phyloP scores from a whole-genome alignment of 2,113 vertebrate genomes.

The Murina feae region DNA sequence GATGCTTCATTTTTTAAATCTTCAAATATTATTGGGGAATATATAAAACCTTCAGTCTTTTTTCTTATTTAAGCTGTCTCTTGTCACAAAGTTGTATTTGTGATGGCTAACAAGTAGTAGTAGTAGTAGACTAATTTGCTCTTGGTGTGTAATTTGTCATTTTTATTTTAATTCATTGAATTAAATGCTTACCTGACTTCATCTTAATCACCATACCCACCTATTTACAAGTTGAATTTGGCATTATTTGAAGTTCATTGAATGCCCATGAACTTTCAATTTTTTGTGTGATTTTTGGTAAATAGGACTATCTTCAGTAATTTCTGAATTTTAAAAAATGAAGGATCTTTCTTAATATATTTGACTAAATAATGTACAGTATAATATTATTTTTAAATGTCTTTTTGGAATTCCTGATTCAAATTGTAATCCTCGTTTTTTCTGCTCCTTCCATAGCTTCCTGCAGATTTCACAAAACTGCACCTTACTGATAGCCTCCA shows the following conservation, averaged over 20 bases:
- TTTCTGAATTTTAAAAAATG: not conserved
- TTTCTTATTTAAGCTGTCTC: conserved; percentile 6
- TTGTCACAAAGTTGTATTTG: conserved; percentile 3
- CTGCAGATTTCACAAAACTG: conserved; percentile 98
- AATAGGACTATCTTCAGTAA: not conserved
- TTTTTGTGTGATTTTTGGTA: not conserved
- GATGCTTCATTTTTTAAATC: not conserved
- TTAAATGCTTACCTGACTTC: not conserved
- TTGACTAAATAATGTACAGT: not conserved
- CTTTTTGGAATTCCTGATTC: conserved; percentile 43
- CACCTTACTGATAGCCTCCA: conserved; percentile 99
- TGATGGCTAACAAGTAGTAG: not conserved
- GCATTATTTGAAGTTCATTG: conserved; percentile 11
- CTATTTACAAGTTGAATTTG: not conserved
- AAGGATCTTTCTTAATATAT: not conserved
- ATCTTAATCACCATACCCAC: not conserved
- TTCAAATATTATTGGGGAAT: not conserved
- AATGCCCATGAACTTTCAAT: not conserved
- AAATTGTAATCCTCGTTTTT: conserved; percentile 77
- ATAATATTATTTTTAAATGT: conserved; percentile 37
- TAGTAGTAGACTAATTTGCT: not conserved
- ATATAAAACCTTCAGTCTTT: not conserved
- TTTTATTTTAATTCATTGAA: not conserved
- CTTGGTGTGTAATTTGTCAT: not conserved
- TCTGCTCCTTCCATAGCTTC: conserved; percentile 85